Conservation (phyloP, 2,797 vertebrate species). For the Acropternis orthonyx region DNA sequence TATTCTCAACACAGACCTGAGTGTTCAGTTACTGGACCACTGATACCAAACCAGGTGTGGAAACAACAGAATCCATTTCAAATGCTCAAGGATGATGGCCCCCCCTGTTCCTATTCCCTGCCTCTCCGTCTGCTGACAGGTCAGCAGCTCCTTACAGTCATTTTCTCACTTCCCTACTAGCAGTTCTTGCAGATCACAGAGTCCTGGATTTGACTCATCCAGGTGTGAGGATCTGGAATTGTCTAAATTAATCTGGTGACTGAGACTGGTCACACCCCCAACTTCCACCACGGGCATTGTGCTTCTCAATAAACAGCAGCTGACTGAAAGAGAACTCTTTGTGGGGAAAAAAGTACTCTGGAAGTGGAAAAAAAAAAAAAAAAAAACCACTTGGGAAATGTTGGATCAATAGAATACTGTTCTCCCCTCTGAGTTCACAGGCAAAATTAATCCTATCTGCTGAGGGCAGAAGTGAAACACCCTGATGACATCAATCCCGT, state of each 20-base stretch:
- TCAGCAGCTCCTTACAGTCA: neutral
- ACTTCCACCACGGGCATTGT: neutral
- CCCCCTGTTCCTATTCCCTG: neutral
- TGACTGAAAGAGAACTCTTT: neutral
- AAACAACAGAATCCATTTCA: neutral
- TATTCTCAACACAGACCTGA: neutral
- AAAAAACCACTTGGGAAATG: neutral
- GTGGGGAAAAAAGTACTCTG: neutral
- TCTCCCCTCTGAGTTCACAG: conserved; percentile 12
- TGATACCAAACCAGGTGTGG: neutral
- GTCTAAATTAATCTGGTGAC: neutral
- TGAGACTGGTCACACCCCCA: neutral
- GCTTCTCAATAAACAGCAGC: neutral
- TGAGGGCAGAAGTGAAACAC: conserved; percentile 46
- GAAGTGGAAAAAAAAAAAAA: neutral
- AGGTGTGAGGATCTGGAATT: neutral
- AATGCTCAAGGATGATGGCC: neutral
- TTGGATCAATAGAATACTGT: conserved; percentile 46
- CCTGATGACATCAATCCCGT: conserved; percentile 12
- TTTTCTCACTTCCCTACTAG: neutral
- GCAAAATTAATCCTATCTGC: neutral
- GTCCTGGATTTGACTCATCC: neutral
- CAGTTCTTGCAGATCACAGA: neutral
- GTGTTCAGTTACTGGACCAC: neutral
- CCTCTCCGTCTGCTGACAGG: neutral